Percentiles rank a stretch among this genome's conserved stretches.
Conservation (phyloP, 2,113 vertebrate genomes). For the Sprattus sprattus region DNA sequence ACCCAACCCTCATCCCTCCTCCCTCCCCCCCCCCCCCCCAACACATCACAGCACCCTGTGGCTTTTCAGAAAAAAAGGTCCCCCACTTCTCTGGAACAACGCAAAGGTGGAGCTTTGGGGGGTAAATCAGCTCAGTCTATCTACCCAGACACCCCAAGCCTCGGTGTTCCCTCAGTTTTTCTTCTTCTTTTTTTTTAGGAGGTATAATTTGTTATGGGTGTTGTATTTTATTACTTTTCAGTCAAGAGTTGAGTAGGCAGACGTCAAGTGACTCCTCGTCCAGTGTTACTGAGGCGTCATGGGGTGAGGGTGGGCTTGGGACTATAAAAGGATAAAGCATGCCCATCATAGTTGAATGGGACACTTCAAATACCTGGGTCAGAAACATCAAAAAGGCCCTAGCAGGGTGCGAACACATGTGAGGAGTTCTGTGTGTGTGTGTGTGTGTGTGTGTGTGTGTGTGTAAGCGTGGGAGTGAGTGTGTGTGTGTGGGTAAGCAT, state of each 20-base stretch:
- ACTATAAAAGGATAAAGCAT: conserved; percentile 48
- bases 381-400: conserved; percentile 40
- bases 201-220: background rate
- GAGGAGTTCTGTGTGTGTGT: background rate
- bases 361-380: conserved; percentile 39
- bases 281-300: conserved; percentile 36
- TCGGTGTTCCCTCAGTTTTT: background rate
- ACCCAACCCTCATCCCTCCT: background rate
- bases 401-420: conserved; percentile 4
- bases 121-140: background rate
- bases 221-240: conserved; percentile 13
- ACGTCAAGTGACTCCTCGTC: conserved; percentile 25
- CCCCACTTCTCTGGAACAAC: conserved; percentile 54
- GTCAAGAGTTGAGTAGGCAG: conserved; percentile 31
- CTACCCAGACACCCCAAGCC: background rate
- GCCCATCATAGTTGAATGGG: conserved; percentile 33
- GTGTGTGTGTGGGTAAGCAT: background rate
- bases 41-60: conserved; percentile 48
- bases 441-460: conserved; percentile 5
- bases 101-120: conserved; percentile 40
- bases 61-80: conserved; percentile 63
- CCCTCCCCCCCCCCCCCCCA: conserved; percentile 31
- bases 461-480: background rate
- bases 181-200: background rate
- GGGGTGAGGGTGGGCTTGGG: background rate